These are phyloP conservation scores for Phyllopteryx taeniolatus DNA, from an alignment of 2,113 vertebrate species.

Conservation along the genomic window DNA sequence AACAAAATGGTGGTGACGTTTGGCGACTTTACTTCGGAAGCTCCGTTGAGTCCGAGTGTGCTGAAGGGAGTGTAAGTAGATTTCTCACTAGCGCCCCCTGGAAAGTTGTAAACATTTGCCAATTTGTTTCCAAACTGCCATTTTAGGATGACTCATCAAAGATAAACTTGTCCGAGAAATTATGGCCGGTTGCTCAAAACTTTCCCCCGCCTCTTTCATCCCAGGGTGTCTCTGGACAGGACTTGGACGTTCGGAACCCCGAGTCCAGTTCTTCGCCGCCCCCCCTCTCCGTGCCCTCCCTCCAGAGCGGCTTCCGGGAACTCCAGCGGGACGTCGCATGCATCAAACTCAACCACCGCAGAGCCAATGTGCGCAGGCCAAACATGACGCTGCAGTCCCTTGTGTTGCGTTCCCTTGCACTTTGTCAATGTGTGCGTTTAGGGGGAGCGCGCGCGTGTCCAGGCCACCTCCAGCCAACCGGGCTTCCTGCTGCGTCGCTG, in stretches of 20 bases:
- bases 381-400: neutral
- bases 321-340: slow-evolving; percentile 76
- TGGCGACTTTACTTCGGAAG: slow-evolving; percentile 97
- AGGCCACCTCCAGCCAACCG: slow-evolving; percentile 65
- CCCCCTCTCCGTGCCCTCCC: slow-evolving; percentile 73
- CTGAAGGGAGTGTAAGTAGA: neutral
- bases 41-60: slow-evolving; percentile 87
- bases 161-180: no score
- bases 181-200: no score
- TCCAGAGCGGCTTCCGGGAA: slow-evolving; percentile 82
- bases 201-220: neutral
- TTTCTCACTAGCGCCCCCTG: neutral
- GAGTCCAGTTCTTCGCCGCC: slow-evolving; percentile 66
- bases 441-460: slow-evolving; percentile 38
- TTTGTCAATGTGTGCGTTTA: slow-evolving; percentile 8
- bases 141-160: no score
- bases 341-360: slow-evolving; percentile 79
- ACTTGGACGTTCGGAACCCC: slow-evolving; percentile 76
- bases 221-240: slow-evolving; percentile 76
- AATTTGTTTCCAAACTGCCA: no score
- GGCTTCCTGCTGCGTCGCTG: slow-evolving; percentile 73
- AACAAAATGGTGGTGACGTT: slow-evolving; percentile 76
- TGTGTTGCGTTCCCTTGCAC: neutral
- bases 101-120: neutral
- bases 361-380: slow-evolving; percentile 71